Percentiles rank a stretch among this genome's conserved stretches.
These are phyloP conservation scores for Euura saliciscinereae DNA, from an alignment of 1,140 invertebrate species.

Conservation along the genomic window DNA sequence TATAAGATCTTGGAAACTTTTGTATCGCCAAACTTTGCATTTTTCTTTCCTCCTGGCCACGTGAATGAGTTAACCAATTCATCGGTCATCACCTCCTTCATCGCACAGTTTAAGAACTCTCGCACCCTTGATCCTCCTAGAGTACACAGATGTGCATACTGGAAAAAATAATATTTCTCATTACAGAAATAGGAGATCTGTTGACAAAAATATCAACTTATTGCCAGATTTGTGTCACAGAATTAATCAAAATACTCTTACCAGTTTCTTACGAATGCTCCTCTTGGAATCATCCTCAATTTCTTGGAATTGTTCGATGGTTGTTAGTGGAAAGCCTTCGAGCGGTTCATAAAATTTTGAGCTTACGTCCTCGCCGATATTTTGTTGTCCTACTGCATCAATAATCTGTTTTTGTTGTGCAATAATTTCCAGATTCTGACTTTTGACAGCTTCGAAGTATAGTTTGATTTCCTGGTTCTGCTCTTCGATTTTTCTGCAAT, in stretches of 20 bases:
- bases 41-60: constrained; percentile 9
- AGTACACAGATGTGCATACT: background rate
- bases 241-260: background rate
- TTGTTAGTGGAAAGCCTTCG: background rate
- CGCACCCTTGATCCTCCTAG: constrained; percentile 9
- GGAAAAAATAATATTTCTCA: background rate
- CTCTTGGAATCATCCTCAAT: background rate
- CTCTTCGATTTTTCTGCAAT: background rate
- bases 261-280: background rate
- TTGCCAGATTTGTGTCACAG: background rate
- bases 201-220: background rate
- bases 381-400: background rate
- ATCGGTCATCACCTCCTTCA: constrained; percentile 11
- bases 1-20: no score
- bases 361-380: background rate
- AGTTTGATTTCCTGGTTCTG: background rate
- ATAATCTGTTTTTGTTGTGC: background rate
- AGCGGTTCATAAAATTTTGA: background rate
- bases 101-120: constrained; percentile 10
- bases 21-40: constrained; percentile 16
- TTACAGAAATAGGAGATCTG: background rate
- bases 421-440: background rate
- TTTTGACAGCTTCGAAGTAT: background rate
- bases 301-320: background rate
- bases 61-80: no score